phyloP scores from a whole-genome alignment of 2,113 vertebrate species.

The Odobenus rosmarus region DNA sequence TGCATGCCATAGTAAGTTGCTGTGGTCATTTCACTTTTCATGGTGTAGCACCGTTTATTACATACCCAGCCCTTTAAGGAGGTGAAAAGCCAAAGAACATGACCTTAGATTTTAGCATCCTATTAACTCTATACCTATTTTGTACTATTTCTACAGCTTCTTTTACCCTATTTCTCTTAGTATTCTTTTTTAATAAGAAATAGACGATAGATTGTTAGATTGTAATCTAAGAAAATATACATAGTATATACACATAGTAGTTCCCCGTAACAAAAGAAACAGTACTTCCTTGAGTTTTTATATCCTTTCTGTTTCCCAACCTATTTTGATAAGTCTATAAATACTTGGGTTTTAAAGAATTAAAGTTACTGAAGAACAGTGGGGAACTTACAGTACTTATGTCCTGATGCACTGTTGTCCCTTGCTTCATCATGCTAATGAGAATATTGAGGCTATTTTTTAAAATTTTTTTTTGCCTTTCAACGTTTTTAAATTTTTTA shows the following conservation, averaged over 20 bases:
- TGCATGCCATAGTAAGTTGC: not conserved
- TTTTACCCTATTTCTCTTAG: slow-evolving; percentile 14
- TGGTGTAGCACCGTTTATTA: not conserved
- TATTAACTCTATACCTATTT: not conserved
- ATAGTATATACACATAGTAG: not conserved
- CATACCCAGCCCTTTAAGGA: not conserved
- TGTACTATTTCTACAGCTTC: not conserved
- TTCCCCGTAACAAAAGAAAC: slow-evolving; percentile 30
- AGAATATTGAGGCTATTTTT: not conserved
- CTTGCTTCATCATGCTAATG: not conserved
- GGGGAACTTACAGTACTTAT: not conserved
- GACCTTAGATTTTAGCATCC: not conserved
- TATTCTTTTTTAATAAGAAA: slow-evolving; percentile 57
- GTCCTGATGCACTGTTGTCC: not conserved
- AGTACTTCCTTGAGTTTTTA: slow-evolving; percentile 37
- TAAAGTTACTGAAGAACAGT: slow-evolving; percentile 16
- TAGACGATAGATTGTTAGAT: not conserved
- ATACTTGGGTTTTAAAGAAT: slow-evolving; percentile 24
- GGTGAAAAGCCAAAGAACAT: slow-evolving; percentile 17
- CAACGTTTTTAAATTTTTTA: too few relatives aligned
- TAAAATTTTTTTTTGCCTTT: too few relatives aligned
- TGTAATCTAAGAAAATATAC: slow-evolving; percentile 47
- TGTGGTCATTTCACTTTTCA: slow-evolving; percentile 31
- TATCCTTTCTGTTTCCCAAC: slow-evolving; percentile 47
- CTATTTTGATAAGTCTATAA: slow-evolving; percentile 53